Base-by-base conservation (phyloP, 2,888 invertebrate species). In the Tenthredo amoena region DNA sequence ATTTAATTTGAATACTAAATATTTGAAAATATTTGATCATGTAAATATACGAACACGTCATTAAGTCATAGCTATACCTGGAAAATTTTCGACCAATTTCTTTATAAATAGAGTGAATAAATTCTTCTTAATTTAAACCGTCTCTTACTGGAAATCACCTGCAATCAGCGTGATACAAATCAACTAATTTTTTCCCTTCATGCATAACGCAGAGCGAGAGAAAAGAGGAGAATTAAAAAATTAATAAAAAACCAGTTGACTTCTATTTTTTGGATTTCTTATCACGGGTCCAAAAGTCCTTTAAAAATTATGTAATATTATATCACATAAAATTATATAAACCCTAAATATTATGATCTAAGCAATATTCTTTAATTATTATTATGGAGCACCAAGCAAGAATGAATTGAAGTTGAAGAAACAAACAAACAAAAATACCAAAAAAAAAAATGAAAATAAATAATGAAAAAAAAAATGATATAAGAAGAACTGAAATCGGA, bases 281-380 rank as follows among this genome's bases (percentile, higher is more conserved):
- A 90, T 89, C 89, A 91, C 88, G 92, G 93, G 92, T 92, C 92
- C 92, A 93, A 92, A 86, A 87, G 90, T 89, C 58, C 40, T 81
- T 26, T 47, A 15, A 62, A 81, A 62, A 88, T 92, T 89, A 89
- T 90, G 88, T 91, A 90, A 88, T 89, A 89, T 90, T 87, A 62
- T 81, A 62, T 47, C 31, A 71, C 31, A 68, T 37, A 47, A 83
- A 55, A 77, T 77, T 12, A 77, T 34, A 77, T 77, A 58, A 87
- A 86, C 86, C 68, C 77, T 86, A 88, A 84, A 86, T 65, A 88
- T 88, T 65, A 88, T 88, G 71, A 83, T 86, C 85, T 88, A 89
- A 90, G 90, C 89, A 90, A 90, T 89, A 90, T 89, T 88, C 88
- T 89, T 86, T 88, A 88, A 87, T 86, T 68, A 47, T 86, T 68